Conservation (phyloP, 23 tunicate species). For the Corella eumyota region DNA sequence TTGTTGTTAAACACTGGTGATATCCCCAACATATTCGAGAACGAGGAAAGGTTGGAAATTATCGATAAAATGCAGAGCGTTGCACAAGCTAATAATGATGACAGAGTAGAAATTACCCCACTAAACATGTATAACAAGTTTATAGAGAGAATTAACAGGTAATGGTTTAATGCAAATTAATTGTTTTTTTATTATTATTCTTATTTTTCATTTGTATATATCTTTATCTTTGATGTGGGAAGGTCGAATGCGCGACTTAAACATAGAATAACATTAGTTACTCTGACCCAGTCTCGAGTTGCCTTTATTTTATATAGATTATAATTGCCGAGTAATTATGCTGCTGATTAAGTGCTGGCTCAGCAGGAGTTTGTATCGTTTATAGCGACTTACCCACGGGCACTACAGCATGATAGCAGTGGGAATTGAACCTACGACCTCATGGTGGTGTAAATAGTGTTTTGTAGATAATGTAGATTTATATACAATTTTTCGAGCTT, state of each 20-base stretch:
- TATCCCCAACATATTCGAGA: slow-evolving; percentile 84
- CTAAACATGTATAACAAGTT: slow-evolving; percentile 75
- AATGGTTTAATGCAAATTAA: background rate
- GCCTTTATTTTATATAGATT: too few relatives aligned
- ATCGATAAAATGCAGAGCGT: slow-evolving; percentile 71
- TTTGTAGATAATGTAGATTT: background rate
- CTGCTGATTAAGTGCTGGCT: too few relatives aligned
- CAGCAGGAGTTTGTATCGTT: too few relatives aligned
- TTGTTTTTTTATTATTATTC: background rate
- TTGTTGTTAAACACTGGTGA: slow-evolving; percentile 79
- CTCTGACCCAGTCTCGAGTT: too few relatives aligned
- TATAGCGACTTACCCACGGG: too few relatives aligned
- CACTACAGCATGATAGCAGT: too few relatives aligned
- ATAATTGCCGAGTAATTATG: too few relatives aligned
- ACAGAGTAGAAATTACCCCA: slow-evolving; percentile 54
- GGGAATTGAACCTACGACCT: too few relatives aligned
- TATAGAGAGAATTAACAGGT: slow-evolving; percentile 81
- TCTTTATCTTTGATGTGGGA: too few relatives aligned
- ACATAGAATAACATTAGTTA: too few relatives aligned
- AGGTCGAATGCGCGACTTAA: too few relatives aligned
- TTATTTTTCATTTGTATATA: too few relatives aligned
- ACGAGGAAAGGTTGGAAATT: slow-evolving; percentile 81
- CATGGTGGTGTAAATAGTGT: background rate
- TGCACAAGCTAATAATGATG: slow-evolving; percentile 43
- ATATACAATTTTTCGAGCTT: background rate